These are phyloP conservation scores for Protobothrops mucrosquamatus DNA, from an alignment of 2,113 vertebrate species.

Conservation along the genomic window DNA sequence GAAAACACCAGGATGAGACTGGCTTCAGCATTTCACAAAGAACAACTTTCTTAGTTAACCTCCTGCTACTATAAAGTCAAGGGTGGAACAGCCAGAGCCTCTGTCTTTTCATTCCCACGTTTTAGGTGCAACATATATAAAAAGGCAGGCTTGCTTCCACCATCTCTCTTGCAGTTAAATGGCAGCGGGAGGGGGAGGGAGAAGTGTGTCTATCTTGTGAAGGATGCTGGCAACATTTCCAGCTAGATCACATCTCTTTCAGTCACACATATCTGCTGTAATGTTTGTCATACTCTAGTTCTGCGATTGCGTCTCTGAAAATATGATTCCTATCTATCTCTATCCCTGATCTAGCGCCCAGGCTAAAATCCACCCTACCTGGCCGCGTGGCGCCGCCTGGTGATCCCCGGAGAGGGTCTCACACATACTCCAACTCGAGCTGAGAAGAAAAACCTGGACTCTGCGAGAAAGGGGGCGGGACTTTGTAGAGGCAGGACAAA, in stretches of 20 bases:
- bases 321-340: background rate
- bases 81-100: background rate
- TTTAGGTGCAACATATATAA: background rate
- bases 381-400: slow-evolving; percentile 42
- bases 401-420: slow-evolving; percentile 35
- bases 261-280: background rate
- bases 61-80: background rate
- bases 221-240: background rate
- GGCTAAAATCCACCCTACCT: slow-evolving; percentile 36
- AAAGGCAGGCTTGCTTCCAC: background rate
- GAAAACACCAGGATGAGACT: background rate
- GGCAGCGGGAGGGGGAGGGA: background rate
- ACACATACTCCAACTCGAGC: slow-evolving; percentile 38
- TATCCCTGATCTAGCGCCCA: background rate
- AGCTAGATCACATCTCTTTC: background rate
- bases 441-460: background rate
- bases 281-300: background rate
- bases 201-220: background rate
- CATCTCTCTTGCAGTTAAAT: background rate
- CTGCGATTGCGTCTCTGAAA: background rate
- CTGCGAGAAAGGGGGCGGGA: background rate
- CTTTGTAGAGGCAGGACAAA: background rate
- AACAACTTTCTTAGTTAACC: background rate
- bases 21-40: background rate
- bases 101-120: background rate